phyloP scores from a whole-genome alignment of 1,140 invertebrate species.

The Zaprionus inermis region DNA sequence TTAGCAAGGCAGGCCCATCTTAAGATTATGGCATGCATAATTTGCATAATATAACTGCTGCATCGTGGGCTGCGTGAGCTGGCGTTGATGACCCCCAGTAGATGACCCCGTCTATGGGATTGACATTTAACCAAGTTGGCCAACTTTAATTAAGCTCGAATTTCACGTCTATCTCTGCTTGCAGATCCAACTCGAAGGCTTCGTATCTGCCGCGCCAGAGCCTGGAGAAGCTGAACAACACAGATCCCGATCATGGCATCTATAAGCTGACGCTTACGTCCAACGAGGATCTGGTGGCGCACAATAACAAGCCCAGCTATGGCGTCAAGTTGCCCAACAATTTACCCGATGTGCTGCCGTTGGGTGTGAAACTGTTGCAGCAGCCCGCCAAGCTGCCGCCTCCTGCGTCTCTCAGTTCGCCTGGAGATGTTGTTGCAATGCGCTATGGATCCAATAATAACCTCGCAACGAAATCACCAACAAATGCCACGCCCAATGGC shows the following conservation, averaged over 20 bases:
- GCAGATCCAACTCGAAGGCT: constrained; percentile 91
- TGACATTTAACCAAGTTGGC: constrained; percentile 28
- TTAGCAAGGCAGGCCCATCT: constrained; percentile 48
- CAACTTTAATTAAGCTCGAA: neutral
- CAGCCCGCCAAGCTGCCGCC: constrained; percentile 63
- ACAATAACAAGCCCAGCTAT: constrained; percentile 71
- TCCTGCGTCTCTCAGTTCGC: constrained; percentile 50
- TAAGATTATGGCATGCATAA: constrained; percentile 50
- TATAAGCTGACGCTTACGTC: constrained; percentile 91
- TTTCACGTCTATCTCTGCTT: constrained; percentile 61
- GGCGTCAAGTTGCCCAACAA: constrained; percentile 79
- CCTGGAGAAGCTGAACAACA: constrained; percentile 86
- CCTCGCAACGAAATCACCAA: constrained; percentile 63
- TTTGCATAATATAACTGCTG: constrained; percentile 60
- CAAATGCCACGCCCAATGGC: constrained; percentile 46
- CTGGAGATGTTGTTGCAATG: constrained; percentile 53
- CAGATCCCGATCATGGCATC: constrained; percentile 89
- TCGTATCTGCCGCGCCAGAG: constrained; percentile 90
- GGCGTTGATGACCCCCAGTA: constrained; percentile 24
- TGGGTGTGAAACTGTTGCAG: constrained; percentile 84
- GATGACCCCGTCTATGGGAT: constrained; percentile 32
- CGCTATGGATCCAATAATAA: constrained; percentile 83
- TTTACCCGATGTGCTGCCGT: constrained; percentile 85
- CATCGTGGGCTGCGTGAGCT: constrained; percentile 58
- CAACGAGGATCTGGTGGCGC: constrained; percentile 85